These are phyloP conservation scores for Heliconius melpomene DNA, from an alignment of 1,140 invertebrate genomes.

Conservation along the genomic window DNA sequence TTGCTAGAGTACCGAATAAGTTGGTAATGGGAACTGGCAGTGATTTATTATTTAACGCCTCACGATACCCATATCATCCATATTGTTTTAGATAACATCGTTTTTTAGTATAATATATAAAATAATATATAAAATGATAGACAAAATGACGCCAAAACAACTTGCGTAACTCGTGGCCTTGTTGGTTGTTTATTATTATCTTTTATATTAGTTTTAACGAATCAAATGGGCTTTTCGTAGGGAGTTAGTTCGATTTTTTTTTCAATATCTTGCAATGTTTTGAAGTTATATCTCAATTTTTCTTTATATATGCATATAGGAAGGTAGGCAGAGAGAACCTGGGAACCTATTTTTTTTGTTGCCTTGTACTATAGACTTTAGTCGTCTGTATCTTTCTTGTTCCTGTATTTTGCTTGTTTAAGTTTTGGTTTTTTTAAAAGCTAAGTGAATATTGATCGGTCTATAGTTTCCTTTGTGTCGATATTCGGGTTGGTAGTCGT, in stretches of 20 bases:
- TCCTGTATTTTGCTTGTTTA: no score
- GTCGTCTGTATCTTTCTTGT: no score
- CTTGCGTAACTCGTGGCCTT: neutral
- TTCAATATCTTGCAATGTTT: neutral
- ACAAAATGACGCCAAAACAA: constrained; percentile 14
- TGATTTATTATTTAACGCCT: constrained; percentile 41
- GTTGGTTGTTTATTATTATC: neutral
- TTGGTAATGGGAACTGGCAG: constrained; percentile 36
- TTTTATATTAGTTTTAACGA: neutral
- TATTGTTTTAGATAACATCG: constrained; percentile 7
- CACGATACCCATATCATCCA: constrained; percentile 7
- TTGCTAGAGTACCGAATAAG: constrained; percentile 38
- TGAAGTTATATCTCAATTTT: no score
- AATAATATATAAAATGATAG: neutral
- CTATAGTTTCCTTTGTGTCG: no score
- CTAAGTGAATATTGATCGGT: no score
- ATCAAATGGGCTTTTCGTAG: neutral
- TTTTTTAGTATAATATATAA: neutral
- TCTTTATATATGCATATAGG: no score
- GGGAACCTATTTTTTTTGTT: no score
- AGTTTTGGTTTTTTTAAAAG: no score
- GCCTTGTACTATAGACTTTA: no score
- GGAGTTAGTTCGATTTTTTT: neutral
- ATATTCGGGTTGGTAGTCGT: no score
- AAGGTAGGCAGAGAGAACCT: no score